Evolutionary conservation across 30 jellyfish, hydroid and myxozoan species (phyloP).

Genomic region (Nemopilema nomurai): DNA sequence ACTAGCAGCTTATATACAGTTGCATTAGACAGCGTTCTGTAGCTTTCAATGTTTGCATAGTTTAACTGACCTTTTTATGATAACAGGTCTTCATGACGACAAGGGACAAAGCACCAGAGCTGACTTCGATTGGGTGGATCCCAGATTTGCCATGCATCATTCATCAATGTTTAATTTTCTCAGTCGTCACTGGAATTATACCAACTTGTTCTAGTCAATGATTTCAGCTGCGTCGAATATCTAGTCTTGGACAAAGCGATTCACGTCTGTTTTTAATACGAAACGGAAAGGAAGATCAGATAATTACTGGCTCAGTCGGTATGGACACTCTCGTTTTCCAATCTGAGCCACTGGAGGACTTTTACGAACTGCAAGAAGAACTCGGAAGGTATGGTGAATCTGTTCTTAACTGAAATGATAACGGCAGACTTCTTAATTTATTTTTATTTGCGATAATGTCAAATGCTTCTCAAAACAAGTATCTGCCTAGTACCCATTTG

Average conservation of each 20-base stretch:
- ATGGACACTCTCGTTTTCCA: constrained; percentile 47
- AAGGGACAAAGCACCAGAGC: background rate
- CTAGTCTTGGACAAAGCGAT: background rate
- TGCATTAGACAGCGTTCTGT: background rate
- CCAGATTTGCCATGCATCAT: background rate
- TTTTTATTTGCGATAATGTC: background rate
- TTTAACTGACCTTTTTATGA: background rate
- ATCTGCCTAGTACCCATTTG: background rate
- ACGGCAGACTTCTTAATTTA: background rate
- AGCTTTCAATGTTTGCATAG: background rate
- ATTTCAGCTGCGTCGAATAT: background rate
- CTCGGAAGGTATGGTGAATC: constrained; percentile 75
- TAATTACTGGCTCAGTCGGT: background rate
- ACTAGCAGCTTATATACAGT: background rate
- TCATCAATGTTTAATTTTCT: background rate
- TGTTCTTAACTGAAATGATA: background rate
- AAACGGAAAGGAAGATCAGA: background rate
- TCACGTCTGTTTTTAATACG: background rate
- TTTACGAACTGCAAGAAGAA: constrained; percentile 72
- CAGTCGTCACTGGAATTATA: background rate
- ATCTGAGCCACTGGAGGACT: constrained; percentile 64
- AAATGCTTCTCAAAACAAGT: too few relatives aligned
- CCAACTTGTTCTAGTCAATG: background rate
- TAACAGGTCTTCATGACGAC: background rate
- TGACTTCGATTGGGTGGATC: background rate